Evolutionary conservation across 1,140 invertebrate genomes (phyloP), one percentile per base, ranked within the genome.

Genomic region (Acromyrmex echinatior): DNA sequence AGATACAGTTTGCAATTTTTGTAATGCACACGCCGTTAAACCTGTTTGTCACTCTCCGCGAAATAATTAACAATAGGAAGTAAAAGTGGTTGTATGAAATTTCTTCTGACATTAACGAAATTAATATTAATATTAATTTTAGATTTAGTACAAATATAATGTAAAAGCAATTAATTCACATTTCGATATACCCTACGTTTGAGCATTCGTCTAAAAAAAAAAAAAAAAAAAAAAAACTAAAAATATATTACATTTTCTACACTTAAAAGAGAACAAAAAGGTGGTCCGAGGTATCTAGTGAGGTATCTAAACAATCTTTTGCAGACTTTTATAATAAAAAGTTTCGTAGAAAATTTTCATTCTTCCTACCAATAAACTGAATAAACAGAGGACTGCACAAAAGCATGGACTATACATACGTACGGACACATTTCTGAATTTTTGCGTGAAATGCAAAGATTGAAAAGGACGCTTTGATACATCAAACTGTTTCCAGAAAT

Each of bases 1-100:
- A 39, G 70, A 82, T 60, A 74, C 25, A 74, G 28, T 84, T 84
- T 45, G 35, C 80, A 84, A 84, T 84, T 84, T 84, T 76, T 84
- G 56, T 49, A 84, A 76, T 51, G 70, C 14, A 84, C 14, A 84
- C 18, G 5, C 62, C 68, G 70, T 74, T 74, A 62, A 84, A 84
- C 56, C 70, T 51, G 70, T 76, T 84, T 84, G 73, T 84, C 70
- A 62, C 28, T 21, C 28, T 21, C 58, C 25, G 56, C 39, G 28
- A 25, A 45, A 62, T 84, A 74, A 84, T 84, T 62, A 51, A 49
- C 68, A 60, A 18, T 71, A 18, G 71, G 16, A 14, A 53, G 2
- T 73, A 18, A 45, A 49, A n/a, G 49, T 25, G 53, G 1, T 49
- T 16, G 21, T 7, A n/a, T 53, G 53, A 73, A 49, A 60, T 31